A percentile compares a stretch with the other conserved stretches of the same genome.
phyloP scores from a whole-genome alignment of 2,113 vertebrate species.

The Aythya baeri region DNA sequence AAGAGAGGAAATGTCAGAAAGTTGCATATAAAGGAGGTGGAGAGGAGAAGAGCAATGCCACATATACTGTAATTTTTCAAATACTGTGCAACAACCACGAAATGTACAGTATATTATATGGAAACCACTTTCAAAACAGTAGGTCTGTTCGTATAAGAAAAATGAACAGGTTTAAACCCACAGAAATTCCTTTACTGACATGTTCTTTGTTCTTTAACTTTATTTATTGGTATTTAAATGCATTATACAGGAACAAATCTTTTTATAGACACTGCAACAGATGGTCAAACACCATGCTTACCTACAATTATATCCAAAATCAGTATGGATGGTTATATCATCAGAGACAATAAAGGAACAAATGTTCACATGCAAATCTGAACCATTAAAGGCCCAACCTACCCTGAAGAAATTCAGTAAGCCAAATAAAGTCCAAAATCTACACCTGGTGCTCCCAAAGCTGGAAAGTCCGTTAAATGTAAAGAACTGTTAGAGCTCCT shows the following conservation, averaged over 20 bases:
- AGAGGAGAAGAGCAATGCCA: background rate
- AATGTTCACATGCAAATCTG: conserved; percentile 33
- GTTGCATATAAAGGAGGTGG: background rate
- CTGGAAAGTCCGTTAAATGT: background rate
- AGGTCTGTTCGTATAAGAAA: background rate
- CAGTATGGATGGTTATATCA: conserved; percentile 60
- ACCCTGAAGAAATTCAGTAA: background rate
- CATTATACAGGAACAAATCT: conserved; percentile 59
- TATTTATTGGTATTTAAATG: conserved; percentile 22
- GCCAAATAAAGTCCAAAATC: background rate
- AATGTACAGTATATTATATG: background rate
- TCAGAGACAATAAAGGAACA: conserved; percentile 63
- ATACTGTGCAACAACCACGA: background rate
- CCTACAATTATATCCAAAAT: conserved; percentile 68
- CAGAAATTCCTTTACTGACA: background rate
- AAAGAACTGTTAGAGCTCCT: background rate
- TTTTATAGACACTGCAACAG: conserved; percentile 67
- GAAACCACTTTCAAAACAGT: background rate
- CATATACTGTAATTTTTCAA: background rate
- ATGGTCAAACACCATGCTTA: conserved; percentile 70
- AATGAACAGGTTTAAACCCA: background rate
- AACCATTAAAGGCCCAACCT: background rate
- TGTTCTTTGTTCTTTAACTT: conserved; percentile 40
- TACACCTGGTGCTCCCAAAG: background rate
- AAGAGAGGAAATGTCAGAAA: background rate